These are phyloP conservation scores for Manis crassicaudata DNA, from an alignment of 2,797 vertebrate species.

Conservation along the genomic window DNA sequence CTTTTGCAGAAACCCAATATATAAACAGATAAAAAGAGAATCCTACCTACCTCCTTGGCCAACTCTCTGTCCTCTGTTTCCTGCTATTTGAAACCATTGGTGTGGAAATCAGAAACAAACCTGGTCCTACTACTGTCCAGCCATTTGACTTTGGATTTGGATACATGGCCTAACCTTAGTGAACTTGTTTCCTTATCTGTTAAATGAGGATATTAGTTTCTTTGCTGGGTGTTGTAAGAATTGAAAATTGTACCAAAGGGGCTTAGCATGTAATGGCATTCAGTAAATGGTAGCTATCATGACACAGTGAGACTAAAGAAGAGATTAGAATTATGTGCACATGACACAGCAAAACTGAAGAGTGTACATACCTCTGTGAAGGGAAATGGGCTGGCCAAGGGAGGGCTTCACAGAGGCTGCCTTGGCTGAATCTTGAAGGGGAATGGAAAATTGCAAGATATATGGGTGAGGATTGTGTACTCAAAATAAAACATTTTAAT, in stretches of 20 bases:
- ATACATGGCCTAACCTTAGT: background rate
- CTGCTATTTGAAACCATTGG: background rate
- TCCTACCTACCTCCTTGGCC: constrained; percentile 18
- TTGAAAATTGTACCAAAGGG: background rate
- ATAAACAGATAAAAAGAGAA: constrained; percentile 30
- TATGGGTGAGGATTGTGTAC: background rate
- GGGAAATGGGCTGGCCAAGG: background rate
- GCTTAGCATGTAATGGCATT: background rate
- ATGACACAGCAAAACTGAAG: background rate
- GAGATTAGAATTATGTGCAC: background rate
- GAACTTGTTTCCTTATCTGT: constrained; percentile 11
- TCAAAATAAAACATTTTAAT: background rate
- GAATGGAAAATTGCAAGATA: background rate
- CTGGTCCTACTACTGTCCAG: background rate
- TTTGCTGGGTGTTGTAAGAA: background rate
- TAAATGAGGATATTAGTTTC: background rate
- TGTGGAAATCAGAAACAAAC: background rate
- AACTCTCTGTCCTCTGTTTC: background rate
- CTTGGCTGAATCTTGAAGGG: background rate
- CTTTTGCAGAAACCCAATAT: background rate
- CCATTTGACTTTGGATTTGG: constrained; percentile 33
- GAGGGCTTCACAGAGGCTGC: background rate
- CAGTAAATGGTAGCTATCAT: background rate
- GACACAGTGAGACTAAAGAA: too few species aligned
- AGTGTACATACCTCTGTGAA: background rate